Evolutionary conservation across 2,797 vertebrate genomes (phyloP).

Genomic region (Clarias fuscus): DNA sequence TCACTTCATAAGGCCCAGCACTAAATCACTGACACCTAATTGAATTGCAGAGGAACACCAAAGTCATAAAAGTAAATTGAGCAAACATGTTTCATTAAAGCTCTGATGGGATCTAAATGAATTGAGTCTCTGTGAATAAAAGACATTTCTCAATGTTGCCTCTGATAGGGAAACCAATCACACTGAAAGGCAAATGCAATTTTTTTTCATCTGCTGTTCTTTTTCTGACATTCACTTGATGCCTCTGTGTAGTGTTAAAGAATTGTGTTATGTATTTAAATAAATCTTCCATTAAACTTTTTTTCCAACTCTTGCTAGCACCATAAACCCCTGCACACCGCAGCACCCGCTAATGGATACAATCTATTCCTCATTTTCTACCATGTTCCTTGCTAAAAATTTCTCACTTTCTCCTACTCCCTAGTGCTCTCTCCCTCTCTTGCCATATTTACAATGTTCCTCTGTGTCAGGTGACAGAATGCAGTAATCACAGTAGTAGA

Average conservation of each 20-base stretch:
- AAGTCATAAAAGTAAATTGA: constrained; percentile 48
- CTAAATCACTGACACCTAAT: constrained; percentile 36
- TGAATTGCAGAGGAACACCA: constrained; percentile 38
- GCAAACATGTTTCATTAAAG: constrained; percentile 49
- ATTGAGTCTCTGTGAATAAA: constrained; percentile 16
- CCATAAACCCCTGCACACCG: neutral
- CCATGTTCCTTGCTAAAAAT: neutral
- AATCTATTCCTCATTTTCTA: constrained; percentile 9
- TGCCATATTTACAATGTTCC: neutral
- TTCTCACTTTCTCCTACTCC: neutral
- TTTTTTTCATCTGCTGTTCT: neutral
- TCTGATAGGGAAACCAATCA: constrained; percentile 35
- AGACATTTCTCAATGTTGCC: constrained; percentile 4
- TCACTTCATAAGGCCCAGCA: constrained; percentile 42
- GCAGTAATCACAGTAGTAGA: constrained; percentile 25
- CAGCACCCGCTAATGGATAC: neutral
- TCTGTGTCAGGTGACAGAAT: constrained; percentile 17
- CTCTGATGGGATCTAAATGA: constrained; percentile 42
- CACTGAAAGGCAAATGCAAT: neutral
- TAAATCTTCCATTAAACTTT: neutral
- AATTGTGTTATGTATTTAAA: constrained; percentile 12
- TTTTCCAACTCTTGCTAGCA: neutral
- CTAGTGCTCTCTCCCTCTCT: neutral
- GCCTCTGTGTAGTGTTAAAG: neutral
- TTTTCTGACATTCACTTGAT: neutral